Conservation (phyloP, 2,888 invertebrate species). For the Tricholauxania praeusta region DNA sequence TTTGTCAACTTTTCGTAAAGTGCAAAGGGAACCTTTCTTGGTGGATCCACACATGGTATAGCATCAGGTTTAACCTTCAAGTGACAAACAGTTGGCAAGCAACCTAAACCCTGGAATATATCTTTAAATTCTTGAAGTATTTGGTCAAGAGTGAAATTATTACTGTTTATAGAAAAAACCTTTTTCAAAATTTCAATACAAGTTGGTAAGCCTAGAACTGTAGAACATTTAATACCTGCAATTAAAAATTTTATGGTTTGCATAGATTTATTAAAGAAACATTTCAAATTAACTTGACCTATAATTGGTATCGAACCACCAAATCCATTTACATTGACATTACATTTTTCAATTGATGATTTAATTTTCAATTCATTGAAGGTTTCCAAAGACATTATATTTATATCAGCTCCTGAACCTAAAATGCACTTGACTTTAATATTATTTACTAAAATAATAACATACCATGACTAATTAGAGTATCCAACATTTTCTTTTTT, state of each 20-base stretch:
- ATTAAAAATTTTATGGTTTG: conserved; percentile 4
- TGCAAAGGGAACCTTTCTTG: too few species aligned
- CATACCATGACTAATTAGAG: conserved; percentile 17
- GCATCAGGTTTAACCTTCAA: too few species aligned
- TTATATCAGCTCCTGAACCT: conserved; percentile 25
- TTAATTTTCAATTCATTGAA: neutral
- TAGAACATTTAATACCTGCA: conserved; percentile 20
- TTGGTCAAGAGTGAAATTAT: too few species aligned
- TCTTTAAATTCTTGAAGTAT: too few species aligned
- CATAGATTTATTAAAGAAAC: neutral
- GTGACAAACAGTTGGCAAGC: too few species aligned
- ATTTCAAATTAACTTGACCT: neutral
- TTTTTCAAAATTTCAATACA: too few species aligned
- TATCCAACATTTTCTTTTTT: neutral
- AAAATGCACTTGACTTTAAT: conserved; percentile 7
- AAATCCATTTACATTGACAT: conserved; percentile 8
- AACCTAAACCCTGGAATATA: too few species aligned
- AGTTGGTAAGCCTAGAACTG: conserved; percentile 25
- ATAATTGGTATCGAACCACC: neutral
- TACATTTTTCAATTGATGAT: neutral
- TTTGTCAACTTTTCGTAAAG: too few species aligned
- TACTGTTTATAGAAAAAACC: too few species aligned
- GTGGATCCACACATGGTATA: too few species aligned
- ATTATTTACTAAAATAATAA: conserved; percentile 12
- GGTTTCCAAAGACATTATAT: conserved; percentile 16